Conservation (phyloP, 2,888 invertebrate species). For the Cerastis rubricosa region DNA sequence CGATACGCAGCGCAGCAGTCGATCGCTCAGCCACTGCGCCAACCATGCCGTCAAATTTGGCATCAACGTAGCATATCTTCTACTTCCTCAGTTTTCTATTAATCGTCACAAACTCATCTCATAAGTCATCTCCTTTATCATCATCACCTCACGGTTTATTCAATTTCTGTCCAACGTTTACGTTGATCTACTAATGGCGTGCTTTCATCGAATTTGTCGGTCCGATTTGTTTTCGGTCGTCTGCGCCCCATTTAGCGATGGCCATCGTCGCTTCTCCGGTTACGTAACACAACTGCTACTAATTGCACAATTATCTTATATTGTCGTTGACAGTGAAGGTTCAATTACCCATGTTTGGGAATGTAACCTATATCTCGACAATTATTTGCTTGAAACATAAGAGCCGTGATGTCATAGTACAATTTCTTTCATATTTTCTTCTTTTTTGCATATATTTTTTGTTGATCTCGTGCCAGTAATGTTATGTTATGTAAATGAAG, state of each 20-base stretch:
- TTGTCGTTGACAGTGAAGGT: constrained; percentile 70
- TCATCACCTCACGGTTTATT: background rate
- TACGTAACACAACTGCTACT: constrained; percentile 69
- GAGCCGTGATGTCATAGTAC: constrained; percentile 31
- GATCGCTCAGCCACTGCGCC: no score
- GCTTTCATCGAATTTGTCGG: background rate
- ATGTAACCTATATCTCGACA: constrained; percentile 59
- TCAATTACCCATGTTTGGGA: constrained; percentile 67
- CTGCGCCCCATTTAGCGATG: constrained; percentile 39
- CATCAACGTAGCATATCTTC: background rate
- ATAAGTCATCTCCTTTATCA: background rate
- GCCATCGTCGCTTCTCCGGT: constrained; percentile 58
- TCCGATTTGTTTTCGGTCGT: constrained; percentile 16
- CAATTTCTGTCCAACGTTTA: background rate
- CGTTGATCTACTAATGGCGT: background rate
- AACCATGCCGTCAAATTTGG: no score
- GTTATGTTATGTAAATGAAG: constrained; percentile 46
- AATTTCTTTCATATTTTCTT: constrained; percentile 25
- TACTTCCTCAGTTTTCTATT: background rate
- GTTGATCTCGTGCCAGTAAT: constrained; percentile 42
- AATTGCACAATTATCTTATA: constrained; percentile 76
- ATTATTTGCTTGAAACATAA: constrained; percentile 49
- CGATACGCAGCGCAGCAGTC: no score
- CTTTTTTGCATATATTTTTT: constrained; percentile 13
- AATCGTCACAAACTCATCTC: background rate